Conservation (phyloP, 2,888 invertebrate species). For the Stenodera caucasica region DNA sequence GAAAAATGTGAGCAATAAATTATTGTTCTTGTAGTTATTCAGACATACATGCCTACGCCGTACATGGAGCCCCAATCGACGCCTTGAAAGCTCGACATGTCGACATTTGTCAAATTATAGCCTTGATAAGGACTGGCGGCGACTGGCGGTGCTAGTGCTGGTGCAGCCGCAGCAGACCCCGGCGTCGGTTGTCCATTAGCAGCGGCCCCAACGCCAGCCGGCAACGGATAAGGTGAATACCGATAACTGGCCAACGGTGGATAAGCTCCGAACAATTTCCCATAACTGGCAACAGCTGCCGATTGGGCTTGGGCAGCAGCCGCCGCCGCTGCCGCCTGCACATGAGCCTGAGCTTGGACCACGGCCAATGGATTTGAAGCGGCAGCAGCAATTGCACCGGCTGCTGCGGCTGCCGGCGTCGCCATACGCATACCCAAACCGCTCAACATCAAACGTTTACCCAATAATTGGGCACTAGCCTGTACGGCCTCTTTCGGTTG, state of each 20-base stretch:
- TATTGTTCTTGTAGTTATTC: conserved; percentile 49
- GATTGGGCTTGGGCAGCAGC: conserved; percentile 64
- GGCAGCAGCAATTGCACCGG: conserved; percentile 54
- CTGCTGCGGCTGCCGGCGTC: conserved; percentile 60
- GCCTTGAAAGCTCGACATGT: conserved; percentile 90
- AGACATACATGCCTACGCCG: conserved; percentile 91
- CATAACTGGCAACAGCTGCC: conserved; percentile 66
- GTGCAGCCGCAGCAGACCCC: conserved; percentile 63
- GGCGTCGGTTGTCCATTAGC: conserved; percentile 55
- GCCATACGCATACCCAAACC: conserved; percentile 70
- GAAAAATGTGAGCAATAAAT: conserved; percentile 36
- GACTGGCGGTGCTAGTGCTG: conserved; percentile 64
- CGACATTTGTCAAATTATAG: conserved; percentile 84
- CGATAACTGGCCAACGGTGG: conserved; percentile 62
- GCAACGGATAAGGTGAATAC: conserved; percentile 67
- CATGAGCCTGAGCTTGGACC: conserved; percentile 55
- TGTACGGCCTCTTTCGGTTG: conserved; percentile 89
- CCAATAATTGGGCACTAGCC: conserved; percentile 67
- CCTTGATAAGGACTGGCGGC: conserved; percentile 73
- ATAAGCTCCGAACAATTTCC: conserved; percentile 67
- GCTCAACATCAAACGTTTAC: conserved; percentile 71
- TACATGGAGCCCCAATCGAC: conserved; percentile 92
- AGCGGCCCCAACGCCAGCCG: conserved; percentile 54
- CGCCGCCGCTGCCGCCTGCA: conserved; percentile 56
- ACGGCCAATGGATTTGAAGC: conserved; percentile 65